A percentile compares a stretch with the other conserved stretches of the same genome.
These are phyloP conservation scores for Fulica atra DNA, from an alignment of 2,113 vertebrate species.

Conservation along the genomic window DNA sequence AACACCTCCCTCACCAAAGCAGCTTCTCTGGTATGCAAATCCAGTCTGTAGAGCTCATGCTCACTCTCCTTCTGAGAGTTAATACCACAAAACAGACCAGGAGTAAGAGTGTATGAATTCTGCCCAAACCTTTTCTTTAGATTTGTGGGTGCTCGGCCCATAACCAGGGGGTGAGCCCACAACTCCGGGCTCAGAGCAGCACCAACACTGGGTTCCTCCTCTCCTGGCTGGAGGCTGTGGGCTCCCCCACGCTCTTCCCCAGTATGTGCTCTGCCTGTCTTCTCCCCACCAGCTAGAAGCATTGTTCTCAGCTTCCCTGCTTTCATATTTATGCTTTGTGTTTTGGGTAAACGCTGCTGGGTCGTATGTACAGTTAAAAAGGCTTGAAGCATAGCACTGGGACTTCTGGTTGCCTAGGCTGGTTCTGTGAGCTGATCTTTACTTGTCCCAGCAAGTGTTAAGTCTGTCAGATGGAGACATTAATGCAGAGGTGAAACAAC, in stretches of 20 bases:
- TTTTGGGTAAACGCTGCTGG: background rate
- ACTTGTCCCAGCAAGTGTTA: background rate
- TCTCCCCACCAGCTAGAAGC: background rate
- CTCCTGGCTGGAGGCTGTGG: accelerated
- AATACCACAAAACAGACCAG: background rate
- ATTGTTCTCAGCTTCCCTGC: background rate
- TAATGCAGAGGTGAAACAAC: background rate
- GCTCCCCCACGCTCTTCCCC: background rate
- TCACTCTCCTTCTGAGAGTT: background rate
- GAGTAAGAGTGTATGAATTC: background rate
- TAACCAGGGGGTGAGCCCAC: background rate
- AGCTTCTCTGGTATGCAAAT: background rate
- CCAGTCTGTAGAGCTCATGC: background rate
- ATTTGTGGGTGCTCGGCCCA: background rate
- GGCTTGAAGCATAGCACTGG: background rate
- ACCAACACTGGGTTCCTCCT: background rate
- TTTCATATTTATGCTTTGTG: background rate
- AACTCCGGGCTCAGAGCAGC: background rate
- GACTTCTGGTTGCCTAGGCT: background rate
- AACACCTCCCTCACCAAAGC: background rate
- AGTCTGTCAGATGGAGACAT: background rate
- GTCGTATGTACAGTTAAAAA: background rate
- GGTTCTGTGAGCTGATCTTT: background rate
- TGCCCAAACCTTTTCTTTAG: background rate
- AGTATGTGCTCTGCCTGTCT: background rate